A percentile compares a stretch with the other conserved stretches of the same genome.
Evolutionary conservation across 2,113 vertebrate species (phyloP).

Genomic region (Tapirus terrestris): DNA sequence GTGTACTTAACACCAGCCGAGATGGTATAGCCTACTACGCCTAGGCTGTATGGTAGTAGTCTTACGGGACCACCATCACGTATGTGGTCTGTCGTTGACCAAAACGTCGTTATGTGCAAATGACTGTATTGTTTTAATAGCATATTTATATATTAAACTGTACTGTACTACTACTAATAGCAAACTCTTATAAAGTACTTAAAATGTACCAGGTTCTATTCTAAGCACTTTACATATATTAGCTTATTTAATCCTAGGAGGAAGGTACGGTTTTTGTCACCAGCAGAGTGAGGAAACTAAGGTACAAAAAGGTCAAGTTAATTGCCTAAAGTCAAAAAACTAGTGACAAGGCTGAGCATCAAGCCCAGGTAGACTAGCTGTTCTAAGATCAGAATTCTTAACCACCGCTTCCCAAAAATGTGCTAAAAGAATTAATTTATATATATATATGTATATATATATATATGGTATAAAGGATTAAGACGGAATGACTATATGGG

Average conservation of each 20-base stretch:
- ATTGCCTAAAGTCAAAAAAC: slow-evolving; percentile 8
- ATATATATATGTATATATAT: background rate
- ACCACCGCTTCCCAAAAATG: slow-evolving; percentile 27
- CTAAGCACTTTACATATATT: slow-evolving; percentile 10
- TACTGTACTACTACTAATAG: background rate
- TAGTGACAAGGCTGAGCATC: background rate
- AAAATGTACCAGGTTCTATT: slow-evolving; percentile 18
- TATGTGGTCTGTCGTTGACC: too few species aligned
- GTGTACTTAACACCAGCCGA: too few species aligned
- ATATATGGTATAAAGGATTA: background rate
- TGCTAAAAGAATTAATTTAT: background rate
- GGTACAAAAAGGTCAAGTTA: background rate
- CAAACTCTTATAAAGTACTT: slow-evolving; percentile 21
- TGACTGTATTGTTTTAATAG: background rate
- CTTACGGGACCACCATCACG: too few species aligned
- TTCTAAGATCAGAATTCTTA: slow-evolving; percentile 34
- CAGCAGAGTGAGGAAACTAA: slow-evolving; percentile 20
- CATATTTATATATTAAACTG: slow-evolving; percentile 9
- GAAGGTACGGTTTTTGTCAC: background rate
- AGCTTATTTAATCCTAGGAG: slow-evolving; percentile 21
- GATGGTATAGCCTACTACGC: too few species aligned
- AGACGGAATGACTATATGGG: background rate
- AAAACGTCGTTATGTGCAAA: too few species aligned
- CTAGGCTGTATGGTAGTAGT: too few species aligned
- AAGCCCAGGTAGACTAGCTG: background rate